Conservation (phyloP, 2,888 invertebrate species). For the Agrochola lychnidis region DNA sequence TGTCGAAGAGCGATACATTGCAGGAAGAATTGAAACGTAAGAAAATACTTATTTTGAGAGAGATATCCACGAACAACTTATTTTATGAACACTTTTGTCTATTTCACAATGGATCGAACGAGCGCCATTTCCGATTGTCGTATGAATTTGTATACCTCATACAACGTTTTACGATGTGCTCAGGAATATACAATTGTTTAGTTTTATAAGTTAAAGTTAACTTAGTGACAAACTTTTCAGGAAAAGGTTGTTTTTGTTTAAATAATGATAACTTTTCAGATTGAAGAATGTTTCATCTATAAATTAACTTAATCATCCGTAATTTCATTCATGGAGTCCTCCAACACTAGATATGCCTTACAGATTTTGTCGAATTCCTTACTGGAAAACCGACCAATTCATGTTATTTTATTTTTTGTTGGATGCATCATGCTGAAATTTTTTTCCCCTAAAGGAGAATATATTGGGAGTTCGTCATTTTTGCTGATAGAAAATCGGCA, state of each 20-base stretch:
- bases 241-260: not conserved
- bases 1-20: not conserved
- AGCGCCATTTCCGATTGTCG: slow-evolving; percentile 44
- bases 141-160: slow-evolving; percentile 49
- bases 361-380: not conserved
- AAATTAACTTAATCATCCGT: not conserved
- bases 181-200: slow-evolving; percentile 44
- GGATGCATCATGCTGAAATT: no score
- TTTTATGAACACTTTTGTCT: slow-evolving; percentile 52
- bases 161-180: slow-evolving; percentile 48
- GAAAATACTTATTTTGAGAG: slow-evolving; percentile 17
- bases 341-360: not conserved
- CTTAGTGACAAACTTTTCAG: slow-evolving; percentile 10
- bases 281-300: not conserved
- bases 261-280: not conserved
- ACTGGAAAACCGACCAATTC: not conserved
- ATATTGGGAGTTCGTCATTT: no score
- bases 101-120: slow-evolving; percentile 50
- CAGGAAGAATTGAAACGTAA: slow-evolving; percentile 22
- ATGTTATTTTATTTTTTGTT: not conserved
- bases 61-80: slow-evolving; percentile 30
- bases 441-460: no score
- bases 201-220: slow-evolving; percentile 25
- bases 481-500: no score
- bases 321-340: not conserved